Conservation (phyloP, 2,113 vertebrate genomes). For the Poeciliopsis turrubarensis region DNA sequence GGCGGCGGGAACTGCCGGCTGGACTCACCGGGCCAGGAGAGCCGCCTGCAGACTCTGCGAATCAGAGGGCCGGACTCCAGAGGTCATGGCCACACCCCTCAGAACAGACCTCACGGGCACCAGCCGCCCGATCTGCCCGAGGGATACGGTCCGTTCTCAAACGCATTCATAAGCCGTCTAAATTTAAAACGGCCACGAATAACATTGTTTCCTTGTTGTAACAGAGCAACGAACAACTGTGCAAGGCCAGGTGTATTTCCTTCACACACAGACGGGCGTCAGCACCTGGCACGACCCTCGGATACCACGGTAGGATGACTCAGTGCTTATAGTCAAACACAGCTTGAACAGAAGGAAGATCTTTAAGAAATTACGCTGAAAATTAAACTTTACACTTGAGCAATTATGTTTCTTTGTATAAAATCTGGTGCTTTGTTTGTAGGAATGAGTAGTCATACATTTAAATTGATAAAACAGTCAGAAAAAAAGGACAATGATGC, state of each 20-base stretch:
- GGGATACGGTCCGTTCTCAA: constrained; percentile 88
- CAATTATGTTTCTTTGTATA: background rate
- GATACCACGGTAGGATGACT: constrained; percentile 87
- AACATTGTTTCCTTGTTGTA: constrained; percentile 11
- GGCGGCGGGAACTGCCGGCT: constrained; percentile 89
- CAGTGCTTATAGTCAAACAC: background rate
- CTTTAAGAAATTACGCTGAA: too few species aligned
- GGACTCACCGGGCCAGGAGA: constrained; percentile 91
- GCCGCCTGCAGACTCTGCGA: constrained; percentile 88
- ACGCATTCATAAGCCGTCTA: too few species aligned
- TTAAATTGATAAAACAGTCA: too few species aligned
- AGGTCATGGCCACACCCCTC: constrained; percentile 88
- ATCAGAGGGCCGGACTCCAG: constrained; percentile 89
- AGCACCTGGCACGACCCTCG: constrained; percentile 98
- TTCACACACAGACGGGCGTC: constrained; percentile 97
- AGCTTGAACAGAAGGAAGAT: constrained; percentile 2
- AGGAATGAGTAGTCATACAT: too few species aligned
- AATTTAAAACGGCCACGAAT: background rate
- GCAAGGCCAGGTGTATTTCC: constrained; percentile 96
- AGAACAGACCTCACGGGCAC: constrained; percentile 92
- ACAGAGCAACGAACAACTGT: constrained; percentile 88
- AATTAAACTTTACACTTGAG: background rate
- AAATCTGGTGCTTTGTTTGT: too few species aligned
- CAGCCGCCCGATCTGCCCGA: constrained; percentile 95
- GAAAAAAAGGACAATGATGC: too few species aligned